Evolutionary conservation across 1,140 invertebrate species (phyloP), one percentile per base, ranked within the genome.

Genomic region (Dendrolimus punctatus): DNA sequence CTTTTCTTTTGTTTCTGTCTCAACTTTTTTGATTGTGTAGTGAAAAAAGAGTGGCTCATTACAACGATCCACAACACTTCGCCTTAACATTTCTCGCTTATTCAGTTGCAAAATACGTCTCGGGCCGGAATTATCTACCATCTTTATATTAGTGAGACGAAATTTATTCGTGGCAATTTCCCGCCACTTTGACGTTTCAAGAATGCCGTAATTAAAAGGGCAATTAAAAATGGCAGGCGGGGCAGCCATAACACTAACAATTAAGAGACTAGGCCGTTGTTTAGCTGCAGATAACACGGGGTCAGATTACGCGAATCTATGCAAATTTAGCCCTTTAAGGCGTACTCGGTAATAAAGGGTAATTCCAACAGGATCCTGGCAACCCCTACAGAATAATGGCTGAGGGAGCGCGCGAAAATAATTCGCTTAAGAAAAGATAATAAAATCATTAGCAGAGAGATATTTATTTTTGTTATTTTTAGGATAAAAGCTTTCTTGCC

Each of bases 251-350:
- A 70, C 60, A 63, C 66, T 66, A 64, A 68, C 62, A 71, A 71
- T 69, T 67, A 69, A 58, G 58, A 60, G 55, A 53, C 46, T 60
- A 53, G 53, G 48, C 53, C 49, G 56, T 60, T 56, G 57, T 57
- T 60, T 44, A 42, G 50, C 57, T 42, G 51, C 52, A 60, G 62
- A 69, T 76, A 72, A 63, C 62, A 66, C 49, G 37, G 64, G 67
- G 49, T 69, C 69, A 68, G 68, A 69, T 77, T 74, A 74, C 66
- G 62, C 66, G 64, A 73, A 74, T 74, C 64, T 73, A 74, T 74
- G 71, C 71, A 73, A 77, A 74, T 76, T 64, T 60, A 53, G 64
- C 49, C 46, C 46, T 66, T 62, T 63, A 59, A 52, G 51, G 39
- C 62, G 61, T 60, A 57, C 55, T 43, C 58, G 49, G 58, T 66